Evolutionary conservation across 2,113 vertebrate species (phyloP), one percentile per base, ranked within the genome.

Genomic region (Corythoichthys haematopterus): DNA sequence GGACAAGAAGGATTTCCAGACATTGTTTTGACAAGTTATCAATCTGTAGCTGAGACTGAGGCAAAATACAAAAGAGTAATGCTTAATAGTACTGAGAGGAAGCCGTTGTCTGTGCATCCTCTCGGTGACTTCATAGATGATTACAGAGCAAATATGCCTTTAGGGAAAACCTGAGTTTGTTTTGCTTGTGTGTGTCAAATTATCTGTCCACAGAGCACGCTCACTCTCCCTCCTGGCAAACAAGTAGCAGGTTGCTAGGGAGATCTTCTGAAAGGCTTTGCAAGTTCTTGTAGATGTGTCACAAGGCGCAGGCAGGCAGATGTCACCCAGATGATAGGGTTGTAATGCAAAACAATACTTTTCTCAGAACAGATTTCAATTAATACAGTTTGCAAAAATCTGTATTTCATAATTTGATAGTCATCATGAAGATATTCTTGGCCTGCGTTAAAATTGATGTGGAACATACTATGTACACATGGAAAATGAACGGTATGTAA

Each of bases 291-390:
- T 20, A 43, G 48, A n/a, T 37, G 53, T 28, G 66, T 73, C 47
- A 15, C 40, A 0, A 57, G 12, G 36, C 0, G 3, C 64, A 58
- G 62, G 53, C 45, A 0, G 61, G 20, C 80, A 84, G 66, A 83
- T 79, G 80, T 80, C 72, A 59, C 6, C 71, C 84, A 85, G 71
- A 81, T 77, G 77, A 80, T 1, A 47, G 55, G 36, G 13, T 38
- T 47, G 3, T n/a, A 51, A 28, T 61, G 51, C 64, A 37, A 15
- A 66, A 62, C 16, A 53, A 15, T 11, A 37, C 60, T 66, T 68
- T 67, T 68, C 58, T 6, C 2, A 56, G 50, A 53, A 74, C 59
- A 64, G 66, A 11, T 9, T 40, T 52, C 53, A 33, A 0, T 2
- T 11, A 58, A 51, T n/a, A 4, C 50, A 51, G 15, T 20, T 51